Evolutionary conservation across 2,797 vertebrate genomes (phyloP).

Genomic region (Dicrostonyx torquatus): DNA sequence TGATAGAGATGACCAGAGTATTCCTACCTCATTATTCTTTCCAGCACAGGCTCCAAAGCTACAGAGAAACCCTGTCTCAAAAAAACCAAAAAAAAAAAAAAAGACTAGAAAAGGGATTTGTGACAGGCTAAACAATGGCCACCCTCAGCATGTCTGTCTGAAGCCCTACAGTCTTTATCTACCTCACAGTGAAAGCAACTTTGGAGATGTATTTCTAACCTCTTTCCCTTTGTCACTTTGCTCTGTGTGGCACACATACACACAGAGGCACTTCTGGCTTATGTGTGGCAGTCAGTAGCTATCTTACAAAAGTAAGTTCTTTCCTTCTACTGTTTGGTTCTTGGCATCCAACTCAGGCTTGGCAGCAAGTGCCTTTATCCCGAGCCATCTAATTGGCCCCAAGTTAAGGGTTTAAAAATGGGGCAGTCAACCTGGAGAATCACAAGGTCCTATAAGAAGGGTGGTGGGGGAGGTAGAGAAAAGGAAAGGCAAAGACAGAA

Average conservation of each 20-base stretch:
- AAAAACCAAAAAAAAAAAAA: no score
- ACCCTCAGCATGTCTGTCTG: neutral
- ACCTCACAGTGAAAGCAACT: neutral
- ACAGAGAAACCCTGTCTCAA: no score
- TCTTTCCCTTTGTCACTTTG: neutral
- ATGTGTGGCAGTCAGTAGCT: neutral
- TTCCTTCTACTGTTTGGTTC: neutral
- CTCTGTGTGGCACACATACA: neutral
- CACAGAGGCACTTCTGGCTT: neutral
- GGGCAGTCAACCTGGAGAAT: constrained; percentile 22
- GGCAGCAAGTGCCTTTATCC: neutral
- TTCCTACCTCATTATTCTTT: neutral
- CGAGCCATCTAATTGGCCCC: neutral
- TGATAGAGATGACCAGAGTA: neutral
- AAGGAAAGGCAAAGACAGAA: neutral
- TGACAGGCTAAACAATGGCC: neutral
- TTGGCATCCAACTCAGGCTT: neutral
- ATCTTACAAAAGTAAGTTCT: neutral
- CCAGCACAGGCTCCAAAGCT: no score
- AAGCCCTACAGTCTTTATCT: neutral
- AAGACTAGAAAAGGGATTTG: neutral
- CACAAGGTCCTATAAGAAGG: neutral
- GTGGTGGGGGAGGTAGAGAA: neutral
- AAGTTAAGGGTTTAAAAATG: neutral
- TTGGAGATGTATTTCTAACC: neutral